These are phyloP conservation scores for Drosophila oshimai DNA, from an alignment of 1,140 invertebrate species.

Conservation along the genomic window DNA sequence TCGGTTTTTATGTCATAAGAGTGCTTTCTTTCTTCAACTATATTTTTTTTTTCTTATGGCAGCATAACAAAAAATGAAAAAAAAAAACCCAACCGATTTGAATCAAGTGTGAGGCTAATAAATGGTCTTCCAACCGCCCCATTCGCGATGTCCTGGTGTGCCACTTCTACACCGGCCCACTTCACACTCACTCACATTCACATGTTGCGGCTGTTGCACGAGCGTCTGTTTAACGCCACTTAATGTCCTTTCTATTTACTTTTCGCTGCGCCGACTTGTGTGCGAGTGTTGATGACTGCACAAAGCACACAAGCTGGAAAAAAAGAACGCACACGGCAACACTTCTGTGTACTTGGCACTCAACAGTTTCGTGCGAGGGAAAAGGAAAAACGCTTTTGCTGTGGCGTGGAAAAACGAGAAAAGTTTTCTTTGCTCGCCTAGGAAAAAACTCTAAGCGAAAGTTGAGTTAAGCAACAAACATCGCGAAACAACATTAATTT, in stretches of 20 bases:
- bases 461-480: constrained; percentile 30
- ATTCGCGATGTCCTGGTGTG: constrained; percentile 13
- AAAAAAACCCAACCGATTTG: neutral
- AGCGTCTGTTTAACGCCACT: constrained; percentile 71
- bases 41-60: neutral
- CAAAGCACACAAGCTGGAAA: constrained; percentile 33
- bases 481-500: constrained; percentile 62
- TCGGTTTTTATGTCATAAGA: too few relatives aligned
- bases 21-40: too few relatives aligned
- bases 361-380: constrained; percentile 13
- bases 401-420: constrained; percentile 28
- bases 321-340: constrained; percentile 19
- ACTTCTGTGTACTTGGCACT: constrained; percentile 45
- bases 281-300: constrained; percentile 36
- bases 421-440: constrained; percentile 16
- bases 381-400: neutral
- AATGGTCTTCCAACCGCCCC: neutral
- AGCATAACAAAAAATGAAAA: too few relatives aligned
- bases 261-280: constrained; percentile 3
- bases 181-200: too few relatives aligned
- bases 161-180: neutral
- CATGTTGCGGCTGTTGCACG: constrained; percentile 55
- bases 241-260: constrained; percentile 79
- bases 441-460: constrained; percentile 44
- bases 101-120: constrained; percentile 7